Base-by-base conservation (phyloP, 2,113 vertebrate genomes). In the Myotis davidii region DNA sequence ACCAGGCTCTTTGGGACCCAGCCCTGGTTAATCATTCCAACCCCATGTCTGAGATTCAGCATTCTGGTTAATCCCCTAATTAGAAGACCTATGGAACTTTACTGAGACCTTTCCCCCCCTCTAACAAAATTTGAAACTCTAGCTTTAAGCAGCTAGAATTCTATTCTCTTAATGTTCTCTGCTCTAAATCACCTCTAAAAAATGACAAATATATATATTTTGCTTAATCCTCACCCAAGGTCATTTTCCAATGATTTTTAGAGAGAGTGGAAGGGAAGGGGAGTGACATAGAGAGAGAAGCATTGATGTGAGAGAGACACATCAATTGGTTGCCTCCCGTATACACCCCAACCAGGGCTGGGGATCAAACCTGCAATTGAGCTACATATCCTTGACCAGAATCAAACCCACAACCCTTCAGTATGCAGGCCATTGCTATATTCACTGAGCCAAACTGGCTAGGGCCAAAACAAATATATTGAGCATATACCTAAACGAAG, bases 91-190 rank as follows among this genome's bases (percentile, higher is more conserved):
- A n/a, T 3, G 8, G 52, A 70, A 94, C 17, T 90, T 90, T 54
- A 64, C 37, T 70, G 83, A 95, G 67, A 78, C n/a, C 16, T 74
- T 79, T 45, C 13, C 25, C 34, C 34, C n/a, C 18, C 25, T 73
- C 37, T 74, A 84, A 95, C 52, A 88, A 88, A 39, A 56, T 92
- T 86, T 21, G 65, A 23, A 95, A 59, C 27, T 64, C 73, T 73
- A 64, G 52, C 52, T 78, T 69, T 69, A 92, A 90, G 34, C 39
- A 94, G 39, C 82, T 67, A 78, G 59, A 95, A 94, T 88, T 93
- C 69, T 50, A 83, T 81, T 95, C 48, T 39, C 72, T 78, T 74
- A 90, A 59, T 45, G 39, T 77, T 92, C 77, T 94, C 11, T 89
- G 37, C 17, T 88, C 32, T 92, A 88, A 85, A 81, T 42, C 32